Conservation (phyloP, 2,797 vertebrate genomes). For the Nasua narica region DNA sequence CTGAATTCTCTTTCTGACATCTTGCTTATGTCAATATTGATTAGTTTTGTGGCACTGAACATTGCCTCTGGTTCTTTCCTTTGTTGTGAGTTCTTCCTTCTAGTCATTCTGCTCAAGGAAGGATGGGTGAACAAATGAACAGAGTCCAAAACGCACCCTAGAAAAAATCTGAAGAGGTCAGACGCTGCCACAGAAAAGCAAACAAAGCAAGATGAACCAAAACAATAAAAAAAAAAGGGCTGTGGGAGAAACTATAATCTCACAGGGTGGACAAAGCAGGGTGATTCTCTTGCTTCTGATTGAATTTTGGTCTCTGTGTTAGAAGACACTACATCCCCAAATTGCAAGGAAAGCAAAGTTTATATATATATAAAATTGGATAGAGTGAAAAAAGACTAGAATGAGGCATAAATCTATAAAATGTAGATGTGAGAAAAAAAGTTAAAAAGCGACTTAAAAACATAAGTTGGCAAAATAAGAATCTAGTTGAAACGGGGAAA, state of each 20-base stretch:
- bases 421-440: background rate
- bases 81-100: too few species aligned
- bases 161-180: background rate
- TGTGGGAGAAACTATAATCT: background rate
- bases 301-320: background rate
- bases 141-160: too few species aligned
- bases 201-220: background rate
- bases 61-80: too few species aligned
- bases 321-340: background rate
- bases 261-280: background rate
- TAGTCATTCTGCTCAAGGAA: too few species aligned
- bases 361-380: background rate
- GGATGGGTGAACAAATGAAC: too few species aligned
- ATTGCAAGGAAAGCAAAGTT: background rate
- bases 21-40: too few species aligned
- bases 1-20: too few species aligned
- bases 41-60: too few species aligned
- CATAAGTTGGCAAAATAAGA: background rate
- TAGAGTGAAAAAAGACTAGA: background rate
- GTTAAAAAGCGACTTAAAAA: background rate
- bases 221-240: background rate
- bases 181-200: background rate
- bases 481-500: background rate
- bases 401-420: background rate
- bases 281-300: background rate